phyloP scores from a whole-genome alignment of 2,797 vertebrate species.

The Stomatorhinus walkeri region DNA sequence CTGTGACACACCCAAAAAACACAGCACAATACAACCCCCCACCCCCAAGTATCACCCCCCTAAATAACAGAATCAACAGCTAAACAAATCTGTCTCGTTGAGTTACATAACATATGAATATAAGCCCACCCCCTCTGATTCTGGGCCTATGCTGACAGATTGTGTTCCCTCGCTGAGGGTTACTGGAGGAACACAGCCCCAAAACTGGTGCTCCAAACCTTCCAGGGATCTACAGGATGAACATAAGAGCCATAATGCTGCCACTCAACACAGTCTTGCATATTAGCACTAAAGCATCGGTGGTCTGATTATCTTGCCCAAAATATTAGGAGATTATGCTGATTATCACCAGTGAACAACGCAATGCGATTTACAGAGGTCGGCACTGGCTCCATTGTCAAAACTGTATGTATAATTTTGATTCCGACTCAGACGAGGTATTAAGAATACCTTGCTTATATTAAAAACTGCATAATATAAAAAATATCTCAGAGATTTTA shows the following conservation, averaged over 20 bases:
- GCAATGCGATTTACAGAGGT: background rate
- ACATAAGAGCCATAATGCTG: background rate
- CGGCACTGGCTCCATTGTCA: background rate
- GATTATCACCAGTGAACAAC: background rate
- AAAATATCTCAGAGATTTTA: background rate
- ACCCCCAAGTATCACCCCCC: background rate
- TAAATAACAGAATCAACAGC: background rate
- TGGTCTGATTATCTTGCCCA: background rate
- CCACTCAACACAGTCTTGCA: background rate
- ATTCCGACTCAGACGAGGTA: background rate
- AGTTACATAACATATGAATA: background rate
- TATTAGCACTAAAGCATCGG: constrained; percentile 2
- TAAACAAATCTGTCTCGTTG: background rate
- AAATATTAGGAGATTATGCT: background rate
- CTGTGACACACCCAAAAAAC: background rate
- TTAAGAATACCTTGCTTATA: background rate
- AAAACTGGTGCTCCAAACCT: background rate
- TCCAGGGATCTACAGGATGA: background rate
- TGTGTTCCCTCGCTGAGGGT: background rate
- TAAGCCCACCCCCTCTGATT: background rate
- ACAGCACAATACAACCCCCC: background rate
- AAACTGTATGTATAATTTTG: background rate
- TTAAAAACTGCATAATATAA: background rate
- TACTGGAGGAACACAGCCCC: background rate
- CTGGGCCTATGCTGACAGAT: background rate